Evolutionary conservation across 2,888 invertebrate genomes (phyloP).

Genomic region (Platycnemis pennipes): DNA sequence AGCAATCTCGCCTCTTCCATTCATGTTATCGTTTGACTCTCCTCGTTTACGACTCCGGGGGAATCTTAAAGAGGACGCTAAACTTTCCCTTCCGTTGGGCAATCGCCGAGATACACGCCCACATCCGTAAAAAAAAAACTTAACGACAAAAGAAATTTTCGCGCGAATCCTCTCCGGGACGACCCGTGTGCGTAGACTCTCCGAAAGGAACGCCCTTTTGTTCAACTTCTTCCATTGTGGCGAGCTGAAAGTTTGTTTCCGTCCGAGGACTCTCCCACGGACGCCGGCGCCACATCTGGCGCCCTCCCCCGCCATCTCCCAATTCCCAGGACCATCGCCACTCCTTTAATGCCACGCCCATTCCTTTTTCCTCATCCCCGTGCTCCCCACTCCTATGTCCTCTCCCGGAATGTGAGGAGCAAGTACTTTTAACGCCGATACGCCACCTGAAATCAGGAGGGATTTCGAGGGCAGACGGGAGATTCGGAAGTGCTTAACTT

Average conservation of each 20-base stretch:
- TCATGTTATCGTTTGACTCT: neutral
- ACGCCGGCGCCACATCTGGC: neutral
- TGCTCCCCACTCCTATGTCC: neutral
- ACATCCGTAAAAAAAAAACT: neutral
- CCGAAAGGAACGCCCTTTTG: neutral
- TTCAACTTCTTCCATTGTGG: slow-evolving; percentile 22
- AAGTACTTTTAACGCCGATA: neutral
- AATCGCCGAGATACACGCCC: neutral
- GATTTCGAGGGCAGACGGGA: neutral
- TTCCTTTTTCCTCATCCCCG: neutral
- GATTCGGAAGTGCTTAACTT: neutral
- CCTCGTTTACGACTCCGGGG: neutral
- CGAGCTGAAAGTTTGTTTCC: neutral
- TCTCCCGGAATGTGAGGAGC: neutral
- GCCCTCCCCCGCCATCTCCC: neutral
- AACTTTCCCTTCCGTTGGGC: neutral
- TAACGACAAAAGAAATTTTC: neutral
- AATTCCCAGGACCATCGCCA: neutral
- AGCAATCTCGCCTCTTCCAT: neutral
- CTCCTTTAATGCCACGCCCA: neutral
- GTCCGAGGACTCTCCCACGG: neutral
- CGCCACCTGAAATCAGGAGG: neutral
- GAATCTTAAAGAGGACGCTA: neutral
- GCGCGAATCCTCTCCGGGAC: neutral
- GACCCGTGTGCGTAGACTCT: neutral